Evolutionary conservation across 2,888 invertebrate species (phyloP).

Genomic region (Drosophila peninsularis): DNA sequence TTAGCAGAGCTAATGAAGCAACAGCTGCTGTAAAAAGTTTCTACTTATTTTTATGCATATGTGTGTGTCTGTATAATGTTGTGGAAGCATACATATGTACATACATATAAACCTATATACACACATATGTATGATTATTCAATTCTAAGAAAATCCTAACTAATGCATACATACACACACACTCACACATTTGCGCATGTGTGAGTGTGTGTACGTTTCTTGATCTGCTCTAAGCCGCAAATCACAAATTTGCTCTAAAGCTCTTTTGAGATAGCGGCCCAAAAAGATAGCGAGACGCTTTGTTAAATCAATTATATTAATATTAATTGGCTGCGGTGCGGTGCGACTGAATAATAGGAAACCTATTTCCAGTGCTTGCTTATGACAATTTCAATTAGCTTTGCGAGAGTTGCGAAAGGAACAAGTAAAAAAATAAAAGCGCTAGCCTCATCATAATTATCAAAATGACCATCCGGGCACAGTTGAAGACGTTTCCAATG

Average conservation of each 20-base stretch:
- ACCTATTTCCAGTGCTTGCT: background rate
- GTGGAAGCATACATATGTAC: background rate
- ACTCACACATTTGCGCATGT: too few species aligned
- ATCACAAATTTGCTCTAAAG: background rate
- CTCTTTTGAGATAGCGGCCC: background rate
- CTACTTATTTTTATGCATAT: background rate
- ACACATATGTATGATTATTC: too few species aligned
- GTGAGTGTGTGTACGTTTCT: background rate
- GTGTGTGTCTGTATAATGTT: background rate
- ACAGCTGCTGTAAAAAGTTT: constrained; percentile 26
- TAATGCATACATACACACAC: background rate
- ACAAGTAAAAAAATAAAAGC: background rate
- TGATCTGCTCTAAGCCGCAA: constrained; percentile 7
- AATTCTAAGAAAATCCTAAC: constrained; percentile 13
- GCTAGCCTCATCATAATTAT: constrained; percentile 13
- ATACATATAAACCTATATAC: background rate
- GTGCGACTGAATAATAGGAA: constrained; percentile 27
- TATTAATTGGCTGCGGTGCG: constrained; percentile 4
- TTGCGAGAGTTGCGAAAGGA: constrained; percentile 9
- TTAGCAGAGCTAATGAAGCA: constrained; percentile 23
- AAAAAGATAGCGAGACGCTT: constrained; percentile 14
- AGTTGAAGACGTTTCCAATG: constrained; percentile 35
- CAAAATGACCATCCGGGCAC: constrained; percentile 26
- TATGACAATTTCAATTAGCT: constrained; percentile 20
- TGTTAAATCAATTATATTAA: constrained; percentile 32